Conservation (phyloP, 2,113 vertebrate genomes). For the Otolemur garnettii region DNA sequence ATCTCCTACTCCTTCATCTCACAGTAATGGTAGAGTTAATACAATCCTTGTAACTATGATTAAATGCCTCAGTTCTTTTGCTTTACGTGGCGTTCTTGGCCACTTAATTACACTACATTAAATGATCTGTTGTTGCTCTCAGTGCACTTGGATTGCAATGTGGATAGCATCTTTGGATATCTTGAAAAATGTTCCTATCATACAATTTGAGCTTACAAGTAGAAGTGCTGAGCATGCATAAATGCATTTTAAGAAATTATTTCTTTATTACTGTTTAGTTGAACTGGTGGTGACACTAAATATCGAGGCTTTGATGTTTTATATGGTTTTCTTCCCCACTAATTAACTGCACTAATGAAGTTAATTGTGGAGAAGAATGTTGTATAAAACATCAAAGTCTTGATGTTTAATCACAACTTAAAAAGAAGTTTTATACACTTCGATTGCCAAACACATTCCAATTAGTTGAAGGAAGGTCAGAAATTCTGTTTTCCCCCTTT, state of each 20-base stretch:
- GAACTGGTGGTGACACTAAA: constrained; percentile 80
- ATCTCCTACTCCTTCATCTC: constrained; percentile 54
- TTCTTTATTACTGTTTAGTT: constrained; percentile 68
- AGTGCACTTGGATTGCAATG: constrained; percentile 30
- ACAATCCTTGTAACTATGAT: constrained; percentile 67
- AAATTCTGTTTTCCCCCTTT: constrained; percentile 72
- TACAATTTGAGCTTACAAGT: constrained; percentile 63
- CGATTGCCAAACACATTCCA: constrained; percentile 78
- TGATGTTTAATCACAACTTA: constrained; percentile 87
- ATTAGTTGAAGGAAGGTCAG: constrained; percentile 76
- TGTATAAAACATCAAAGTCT: constrained; percentile 88
- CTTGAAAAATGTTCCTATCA: constrained; percentile 54
- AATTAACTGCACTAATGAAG: constrained; percentile 88
- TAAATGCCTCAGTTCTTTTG: constrained; percentile 71
- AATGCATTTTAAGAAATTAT: constrained; percentile 74
- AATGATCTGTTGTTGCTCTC: constrained; percentile 30
- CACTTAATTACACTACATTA: constrained; percentile 77
- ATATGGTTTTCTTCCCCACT: constrained; percentile 83
- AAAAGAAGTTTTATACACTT: constrained; percentile 84
- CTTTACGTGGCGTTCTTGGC: constrained; percentile 62
- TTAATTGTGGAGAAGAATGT: constrained; percentile 87
- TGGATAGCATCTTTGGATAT: constrained; percentile 53
- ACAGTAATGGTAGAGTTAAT: constrained; percentile 69
- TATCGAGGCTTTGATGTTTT: constrained; percentile 87
- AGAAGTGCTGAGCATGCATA: constrained; percentile 71